Conservation (phyloP, 2,113 vertebrate genomes). For the Lampris incognitus region DNA sequence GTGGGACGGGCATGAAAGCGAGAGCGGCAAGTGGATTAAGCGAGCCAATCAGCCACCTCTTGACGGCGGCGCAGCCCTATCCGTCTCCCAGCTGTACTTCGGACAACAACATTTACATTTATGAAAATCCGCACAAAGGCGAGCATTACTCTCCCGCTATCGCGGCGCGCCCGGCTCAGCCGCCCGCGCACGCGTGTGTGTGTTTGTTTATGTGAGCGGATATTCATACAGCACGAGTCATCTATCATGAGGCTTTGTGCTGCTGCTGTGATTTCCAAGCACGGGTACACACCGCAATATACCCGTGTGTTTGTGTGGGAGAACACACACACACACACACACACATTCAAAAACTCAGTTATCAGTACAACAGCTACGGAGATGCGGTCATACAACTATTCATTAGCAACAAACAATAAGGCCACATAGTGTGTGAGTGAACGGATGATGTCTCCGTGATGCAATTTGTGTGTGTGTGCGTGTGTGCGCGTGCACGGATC, state of each 20-base stretch:
- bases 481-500: slow-evolving; percentile 36
- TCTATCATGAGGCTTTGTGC: slow-evolving; percentile 49
- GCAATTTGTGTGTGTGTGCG: slow-evolving; percentile 20
- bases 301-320: neutral
- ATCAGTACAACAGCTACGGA: slow-evolving; percentile 45
- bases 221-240: slow-evolving; percentile 3
- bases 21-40: slow-evolving; percentile 51
- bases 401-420: slow-evolving; percentile 74
- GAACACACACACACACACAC: slow-evolving; percentile 1
- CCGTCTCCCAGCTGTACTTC: slow-evolving; percentile 64
- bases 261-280: slow-evolving; percentile 9
- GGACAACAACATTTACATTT: slow-evolving; percentile 74
- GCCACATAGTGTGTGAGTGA: slow-evolving; percentile 41
- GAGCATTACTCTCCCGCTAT: slow-evolving; percentile 58
- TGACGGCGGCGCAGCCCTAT: slow-evolving; percentile 68
- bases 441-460: slow-evolving; percentile 6
- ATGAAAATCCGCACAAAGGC: slow-evolving; percentile 65
- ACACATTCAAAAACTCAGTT: slow-evolving; percentile 14
- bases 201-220: slow-evolving; percentile 11
- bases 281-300: neutral
- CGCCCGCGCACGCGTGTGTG: neutral
- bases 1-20: neutral
- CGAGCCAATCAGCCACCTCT: slow-evolving; percentile 58
- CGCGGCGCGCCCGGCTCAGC: slow-evolving; percentile 6
- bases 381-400: slow-evolving; percentile 69